Conservation (phyloP, 2,888 invertebrate genomes). For the Andrena marginata region DNA sequence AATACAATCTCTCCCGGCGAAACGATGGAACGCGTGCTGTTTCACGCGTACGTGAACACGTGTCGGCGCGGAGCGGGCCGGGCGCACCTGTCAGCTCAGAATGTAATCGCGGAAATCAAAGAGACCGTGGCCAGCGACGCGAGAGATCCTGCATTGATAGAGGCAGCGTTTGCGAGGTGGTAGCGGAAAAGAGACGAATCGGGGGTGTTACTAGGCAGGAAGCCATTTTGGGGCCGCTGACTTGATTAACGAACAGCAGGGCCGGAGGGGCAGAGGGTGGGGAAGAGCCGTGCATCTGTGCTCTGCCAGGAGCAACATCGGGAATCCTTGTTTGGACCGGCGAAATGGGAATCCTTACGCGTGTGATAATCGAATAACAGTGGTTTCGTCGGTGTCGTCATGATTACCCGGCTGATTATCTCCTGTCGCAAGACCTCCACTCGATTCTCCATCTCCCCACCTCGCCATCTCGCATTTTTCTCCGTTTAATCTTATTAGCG, state of each 20-base stretch:
- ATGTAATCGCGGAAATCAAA: slow-evolving; percentile 83
- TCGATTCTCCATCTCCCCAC: background rate
- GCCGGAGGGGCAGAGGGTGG: background rate
- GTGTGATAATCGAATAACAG: slow-evolving; percentile 67
- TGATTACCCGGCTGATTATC: slow-evolving; percentile 35
- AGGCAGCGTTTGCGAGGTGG: slow-evolving; percentile 71
- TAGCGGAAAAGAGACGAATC: slow-evolving; percentile 72
- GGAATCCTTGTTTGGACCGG: slow-evolving; percentile 62
- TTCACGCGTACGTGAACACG: slow-evolving; percentile 32
- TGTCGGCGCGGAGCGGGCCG: slow-evolving; percentile 18
- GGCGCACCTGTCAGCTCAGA: slow-evolving; percentile 81
- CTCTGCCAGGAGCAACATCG: slow-evolving; percentile 52
- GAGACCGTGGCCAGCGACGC: slow-evolving; percentile 72
- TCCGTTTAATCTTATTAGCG: background rate
- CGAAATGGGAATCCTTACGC: slow-evolving; percentile 66
- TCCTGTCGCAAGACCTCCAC: background rate
- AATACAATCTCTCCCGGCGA: slow-evolving; percentile 52
- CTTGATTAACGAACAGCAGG: slow-evolving; percentile 78
- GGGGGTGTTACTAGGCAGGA: slow-evolving; percentile 84
- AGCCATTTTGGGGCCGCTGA: slow-evolving; percentile 80
- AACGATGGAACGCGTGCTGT: slow-evolving; percentile 60
- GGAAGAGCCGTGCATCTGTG: slow-evolving; percentile 47
- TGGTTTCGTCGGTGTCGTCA: slow-evolving; percentile 48
- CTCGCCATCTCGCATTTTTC: background rate
- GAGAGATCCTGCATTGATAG: slow-evolving; percentile 70